A percentile compares a stretch with the other conserved stretches of the same genome.
Conservation (phyloP, 2,888 invertebrate genomes). For the Adineta ricciae region DNA sequence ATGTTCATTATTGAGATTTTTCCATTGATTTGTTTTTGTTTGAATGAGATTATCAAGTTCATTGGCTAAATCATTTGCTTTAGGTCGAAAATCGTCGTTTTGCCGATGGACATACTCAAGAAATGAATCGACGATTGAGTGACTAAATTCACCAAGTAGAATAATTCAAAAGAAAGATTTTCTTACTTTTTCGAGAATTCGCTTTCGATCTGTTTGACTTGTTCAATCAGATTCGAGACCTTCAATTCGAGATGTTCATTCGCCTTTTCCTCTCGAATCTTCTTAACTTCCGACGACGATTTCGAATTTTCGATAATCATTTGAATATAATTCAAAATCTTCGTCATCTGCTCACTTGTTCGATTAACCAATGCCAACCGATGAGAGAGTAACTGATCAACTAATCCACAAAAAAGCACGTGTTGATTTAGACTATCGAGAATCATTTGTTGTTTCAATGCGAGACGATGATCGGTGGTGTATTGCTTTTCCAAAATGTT, state of each 20-base stretch:
- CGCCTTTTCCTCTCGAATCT: neutral
- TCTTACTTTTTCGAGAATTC: neutral
- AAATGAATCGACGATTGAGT: neutral
- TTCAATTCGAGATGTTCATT: neutral
- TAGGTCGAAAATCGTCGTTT: neutral
- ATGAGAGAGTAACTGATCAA: neutral
- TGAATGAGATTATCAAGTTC: neutral
- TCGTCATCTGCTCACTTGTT: neutral
- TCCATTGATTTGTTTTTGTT: neutral
- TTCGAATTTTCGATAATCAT: neutral
- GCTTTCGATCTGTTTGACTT: neutral
- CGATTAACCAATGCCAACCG: neutral
- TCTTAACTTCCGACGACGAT: neutral
- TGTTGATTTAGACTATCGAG: conserved; percentile 6
- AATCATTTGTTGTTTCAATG: neutral
- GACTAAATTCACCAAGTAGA: no score
- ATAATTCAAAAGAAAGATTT: no score
- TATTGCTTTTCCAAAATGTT: neutral
- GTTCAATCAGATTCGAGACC: neutral
- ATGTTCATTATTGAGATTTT: neutral
- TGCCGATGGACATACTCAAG: neutral
- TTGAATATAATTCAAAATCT: neutral
- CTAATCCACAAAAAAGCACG: neutral
- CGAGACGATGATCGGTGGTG: neutral
- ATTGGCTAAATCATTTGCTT: neutral